Evolutionary conservation across 2,888 invertebrate species (phyloP).

Genomic region (Agonopterix heracliana): DNA sequence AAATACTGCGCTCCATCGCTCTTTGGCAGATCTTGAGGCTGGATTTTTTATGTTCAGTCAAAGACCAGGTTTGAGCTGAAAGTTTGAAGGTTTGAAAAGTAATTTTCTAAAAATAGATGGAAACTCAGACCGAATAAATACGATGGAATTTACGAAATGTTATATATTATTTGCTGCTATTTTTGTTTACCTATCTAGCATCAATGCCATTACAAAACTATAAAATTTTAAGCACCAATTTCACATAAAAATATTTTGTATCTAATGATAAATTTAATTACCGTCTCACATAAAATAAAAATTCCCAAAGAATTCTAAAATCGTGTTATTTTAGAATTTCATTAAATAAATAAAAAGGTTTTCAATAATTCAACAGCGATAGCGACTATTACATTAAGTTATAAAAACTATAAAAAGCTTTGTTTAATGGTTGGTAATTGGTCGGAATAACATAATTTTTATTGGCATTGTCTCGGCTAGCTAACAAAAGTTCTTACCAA

Average conservation of each 20-base stretch:
- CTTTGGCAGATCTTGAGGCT: no score
- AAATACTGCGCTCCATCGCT: no score
- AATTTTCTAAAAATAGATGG: no score
- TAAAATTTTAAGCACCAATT: not conserved
- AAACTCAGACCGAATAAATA: no score
- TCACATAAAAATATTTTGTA: no score
- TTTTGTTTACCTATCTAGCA: no score
- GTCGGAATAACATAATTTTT: conserved; percentile 64
- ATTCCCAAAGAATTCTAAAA: not conserved
- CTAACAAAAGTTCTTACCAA: conserved; percentile 30
- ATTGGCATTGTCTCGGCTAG: conserved; percentile 60
- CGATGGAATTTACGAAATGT: no score
- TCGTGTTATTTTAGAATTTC: conserved; percentile 1
- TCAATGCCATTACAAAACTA: not conserved
- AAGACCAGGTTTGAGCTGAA: no score
- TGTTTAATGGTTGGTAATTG: conserved; percentile 64
- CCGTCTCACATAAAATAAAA: conserved; percentile 1
- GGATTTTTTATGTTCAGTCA: no score
- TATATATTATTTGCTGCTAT: no score
- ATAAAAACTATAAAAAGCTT: conserved; percentile 42
- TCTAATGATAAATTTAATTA: conserved; percentile 1
- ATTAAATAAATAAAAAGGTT: conserved; percentile 27
- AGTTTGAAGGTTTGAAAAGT: no score
- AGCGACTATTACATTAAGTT: conserved; percentile 43
- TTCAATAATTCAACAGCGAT: conserved; percentile 33